Evolutionary conservation across 1,140 invertebrate genomes (phyloP).

Genomic region (Aphidius ervi): DNA sequence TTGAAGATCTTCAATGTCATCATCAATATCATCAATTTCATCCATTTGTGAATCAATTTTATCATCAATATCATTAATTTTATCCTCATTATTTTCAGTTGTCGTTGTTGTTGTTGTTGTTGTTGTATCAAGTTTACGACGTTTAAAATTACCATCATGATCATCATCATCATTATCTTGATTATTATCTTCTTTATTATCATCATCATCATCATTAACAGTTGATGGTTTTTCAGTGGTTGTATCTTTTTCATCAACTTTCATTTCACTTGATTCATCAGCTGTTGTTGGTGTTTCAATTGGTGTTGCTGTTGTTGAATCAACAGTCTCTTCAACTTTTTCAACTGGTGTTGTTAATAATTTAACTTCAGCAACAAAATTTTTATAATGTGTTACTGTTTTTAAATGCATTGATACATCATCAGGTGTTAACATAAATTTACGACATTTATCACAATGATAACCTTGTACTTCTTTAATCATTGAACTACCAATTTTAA

Average conservation of each 20-base stretch:
- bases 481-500: slow-evolving; percentile 42
- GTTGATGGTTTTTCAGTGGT: neutral
- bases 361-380: slow-evolving; percentile 47
- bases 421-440: slow-evolving; percentile 47
- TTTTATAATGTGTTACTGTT: slow-evolving; percentile 47
- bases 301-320: no score
- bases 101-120: slow-evolving; percentile 7
- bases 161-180: neutral
- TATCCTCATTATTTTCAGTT: slow-evolving; percentile 11
- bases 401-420: slow-evolving; percentile 48
- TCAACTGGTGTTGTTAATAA: slow-evolving; percentile 27
- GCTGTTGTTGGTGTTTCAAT: neutral
- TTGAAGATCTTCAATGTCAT: slow-evolving; percentile 28
- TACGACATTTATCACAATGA: slow-evolving; percentile 49
- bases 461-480: slow-evolving; percentile 47
- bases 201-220: neutral
- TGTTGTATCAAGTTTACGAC: no score
- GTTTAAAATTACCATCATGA: no score
- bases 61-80: slow-evolving; percentile 24
- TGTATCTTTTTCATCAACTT: no score
- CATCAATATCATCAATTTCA: slow-evolving; percentile 29
- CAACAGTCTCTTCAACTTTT: no score
- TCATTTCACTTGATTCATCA: neutral
- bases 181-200: neutral
- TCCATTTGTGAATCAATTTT: slow-evolving; percentile 30